Evolutionary conservation across 2,113 vertebrate genomes (phyloP), one percentile per base, ranked within the genome.

Genomic region (Thalassarche chlororhynchos): DNA sequence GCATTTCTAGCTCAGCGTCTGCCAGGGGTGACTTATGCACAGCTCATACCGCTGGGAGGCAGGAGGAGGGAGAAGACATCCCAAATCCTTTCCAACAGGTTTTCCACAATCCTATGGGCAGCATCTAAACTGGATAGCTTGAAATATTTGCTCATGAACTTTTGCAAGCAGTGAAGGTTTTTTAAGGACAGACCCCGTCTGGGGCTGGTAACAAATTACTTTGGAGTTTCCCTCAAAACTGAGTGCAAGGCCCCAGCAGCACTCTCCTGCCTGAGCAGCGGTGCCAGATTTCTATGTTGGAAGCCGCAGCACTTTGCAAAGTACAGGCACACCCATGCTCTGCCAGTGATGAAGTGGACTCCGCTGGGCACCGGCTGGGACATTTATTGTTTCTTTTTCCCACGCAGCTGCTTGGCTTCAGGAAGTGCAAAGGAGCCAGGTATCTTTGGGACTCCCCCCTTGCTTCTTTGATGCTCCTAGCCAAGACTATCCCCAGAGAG

Each of bases 221-320:
- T 8, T 11, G 47, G 47, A 14, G 52, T 40, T 79, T 75, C 60
- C 31, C 76, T 78, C 26, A 5, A 12, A 34, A 61, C 3, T 0
- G 7, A 36, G 55, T 0, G 6, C 19, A 9, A 54, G 60, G 38
- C 12, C 2, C 2, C 36, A 18, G 49, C 31, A 7, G n/a, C 40
- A 0, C 18, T 26, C 32, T 23, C n/a, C n/a, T 12, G 31, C 19
- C 14, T 2, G 9, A 65, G 78, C 38, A 13, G 38, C 29, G 54
- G 58, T 31, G 42, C 12, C 68, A 54, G 42, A 10, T 1, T 18
- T 1, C 28, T 15, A 2, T 32, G 74, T 0, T 4, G 8, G 32
- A 24, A 84, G 46, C 65, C 3, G 1, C 28, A n/a, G 89, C 36
- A 7, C 24, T 57, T 3, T 0, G 32, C n/a, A 18, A 28, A 72